Base-by-base conservation (phyloP, 53 echinoderm and acorn worm genomes). In the Echinometra lucunter region DNA sequence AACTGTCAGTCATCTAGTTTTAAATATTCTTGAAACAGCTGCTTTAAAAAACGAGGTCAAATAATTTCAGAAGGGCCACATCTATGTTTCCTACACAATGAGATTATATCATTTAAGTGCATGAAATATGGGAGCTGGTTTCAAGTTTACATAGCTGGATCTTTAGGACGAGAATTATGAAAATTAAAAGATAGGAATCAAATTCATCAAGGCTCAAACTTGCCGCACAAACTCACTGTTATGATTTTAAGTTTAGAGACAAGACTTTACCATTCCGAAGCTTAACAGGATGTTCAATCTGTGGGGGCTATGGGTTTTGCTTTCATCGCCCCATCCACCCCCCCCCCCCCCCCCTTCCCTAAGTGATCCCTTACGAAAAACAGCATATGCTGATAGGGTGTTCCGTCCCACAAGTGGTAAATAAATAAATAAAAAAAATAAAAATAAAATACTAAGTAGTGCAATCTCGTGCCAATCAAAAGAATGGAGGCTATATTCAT, bases 41-140 rank as follows among this genome's bases (percentile, higher is more conserved):
- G 58, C 90, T 90, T 38, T 23, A 38, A 90, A 57, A 90, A 90
- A 66, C 37, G 40, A 88, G 88, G 88, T 88, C 88, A 88, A 53
- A 10, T 78, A 18, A 16, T 38, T 42, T 75, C 21, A 78, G 78
- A 19, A 40, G 32, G 69, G 34, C 32, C 63, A 69, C 10, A 69
- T 78, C 32, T 35, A 7, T 72, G 32, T 72, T 12, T 32, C 40
- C 38, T 42, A 40, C 19, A 75, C 21, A 21, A 40, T 75, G 38
- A 34, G 6, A 78, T 72, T 32, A 42, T 23, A 18, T 40, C 72
- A 78, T 42, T 38, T 23, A 42, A 75, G 28, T 75, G 42, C 38
- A 27, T 37, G 18, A 17, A 75, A 75, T 21, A 40, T 75, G 17
- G 78, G 4, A 78, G 42, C 21, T 32, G 6, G 11, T 6, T 69